These are phyloP conservation scores for Coelinius sp. DNA, from an alignment of 2,888 invertebrate species.

Conservation along the genomic window DNA sequence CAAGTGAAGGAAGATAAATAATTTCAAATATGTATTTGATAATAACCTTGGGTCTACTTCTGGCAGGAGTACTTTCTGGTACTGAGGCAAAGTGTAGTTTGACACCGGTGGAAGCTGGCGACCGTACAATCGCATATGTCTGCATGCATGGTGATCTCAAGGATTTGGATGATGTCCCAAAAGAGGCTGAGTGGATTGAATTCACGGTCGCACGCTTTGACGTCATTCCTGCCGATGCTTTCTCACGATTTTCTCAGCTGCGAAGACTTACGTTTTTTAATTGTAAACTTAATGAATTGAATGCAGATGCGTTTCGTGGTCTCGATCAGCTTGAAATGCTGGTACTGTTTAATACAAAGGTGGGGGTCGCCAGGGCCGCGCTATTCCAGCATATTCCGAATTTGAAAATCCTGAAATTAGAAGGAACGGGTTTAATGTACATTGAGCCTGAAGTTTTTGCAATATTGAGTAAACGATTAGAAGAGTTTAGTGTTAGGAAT, in stretches of 20 bases:
- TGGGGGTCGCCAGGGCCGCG: slow-evolving; percentile 48
- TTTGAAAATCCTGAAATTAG: slow-evolving; percentile 51
- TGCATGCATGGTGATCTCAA: slow-evolving; percentile 54
- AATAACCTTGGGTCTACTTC: slow-evolving; percentile 17
- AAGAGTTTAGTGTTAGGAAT: slow-evolving; percentile 55
- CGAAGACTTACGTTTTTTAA: slow-evolving; percentile 58
- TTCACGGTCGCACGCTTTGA: slow-evolving; percentile 58
- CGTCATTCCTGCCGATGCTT: slow-evolving; percentile 52
- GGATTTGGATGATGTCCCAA: slow-evolving; percentile 51
- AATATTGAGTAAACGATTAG: slow-evolving; percentile 45
- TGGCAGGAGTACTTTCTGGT: slow-evolving; percentile 7
- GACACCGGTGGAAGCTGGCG: slow-evolving; percentile 47
- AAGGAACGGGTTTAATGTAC: slow-evolving; percentile 51
- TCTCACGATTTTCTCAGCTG: slow-evolving; percentile 52
- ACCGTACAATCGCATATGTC: slow-evolving; percentile 56
- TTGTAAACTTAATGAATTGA: slow-evolving; percentile 53
- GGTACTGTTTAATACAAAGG: slow-evolving; percentile 54
- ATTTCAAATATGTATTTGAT: slow-evolving; percentile 13
- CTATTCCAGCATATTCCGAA: slow-evolving; percentile 52
- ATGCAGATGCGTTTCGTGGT: slow-evolving; percentile 54
- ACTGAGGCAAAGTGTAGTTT: slow-evolving; percentile 54
- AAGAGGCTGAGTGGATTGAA: slow-evolving; percentile 60
- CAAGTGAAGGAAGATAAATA: neutral
- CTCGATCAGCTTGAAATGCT: slow-evolving; percentile 55
- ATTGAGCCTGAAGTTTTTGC: slow-evolving; percentile 56